Evolutionary conservation across 2,888 invertebrate genomes (phyloP), one percentile per base, ranked within the genome.

Genomic region (Cosmorhoe ocellata): DNA sequence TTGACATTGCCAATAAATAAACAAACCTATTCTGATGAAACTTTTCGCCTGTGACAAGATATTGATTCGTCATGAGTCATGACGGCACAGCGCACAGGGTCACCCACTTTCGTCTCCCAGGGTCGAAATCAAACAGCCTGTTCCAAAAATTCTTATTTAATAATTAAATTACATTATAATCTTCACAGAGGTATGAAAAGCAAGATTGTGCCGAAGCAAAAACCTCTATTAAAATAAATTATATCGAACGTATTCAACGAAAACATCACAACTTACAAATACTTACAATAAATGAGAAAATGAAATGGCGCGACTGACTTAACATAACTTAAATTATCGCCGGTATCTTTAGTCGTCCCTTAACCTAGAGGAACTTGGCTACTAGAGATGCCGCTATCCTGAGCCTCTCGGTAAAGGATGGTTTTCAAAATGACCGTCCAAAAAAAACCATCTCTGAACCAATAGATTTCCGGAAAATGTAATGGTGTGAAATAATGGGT

Each of bases 291-390:
- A 70, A 36, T 36, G 36, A 73, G 71, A 70, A 74, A 77, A 72
- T 81, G 81, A 84, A 78, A 89, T 89, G 90, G 89, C 86, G 82
- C 85, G 83, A 81, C 82, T 88, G 85, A 86, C 88, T 89, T 85
- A 84, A 51, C 45, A 63, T 71, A 71, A 41, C 53, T 44, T 48
- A 50, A 5, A 11, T 6, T 24, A 18, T 3, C 4, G 18, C 18
- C 18, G 18, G 18, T 18, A 18, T 18, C 18, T 18, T 18, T 18
- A 18, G 18, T 18, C 18, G 18, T 4, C 4, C 18, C 18, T 18
- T 18, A 18, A 18, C 18, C 4, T 4, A 18, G n/a, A n/a, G n/a
- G n/a, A n/a, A n/a, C n/a, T n/a, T n/a, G n/a, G n/a, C n/a, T n/a
- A n/a, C n/a, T n/a, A 18, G 18, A 18, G 18, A 18, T 18, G 18